These are phyloP conservation scores for Typhlomys cinereus DNA, from an alignment of 2,113 vertebrate species.

Conservation along the genomic window DNA sequence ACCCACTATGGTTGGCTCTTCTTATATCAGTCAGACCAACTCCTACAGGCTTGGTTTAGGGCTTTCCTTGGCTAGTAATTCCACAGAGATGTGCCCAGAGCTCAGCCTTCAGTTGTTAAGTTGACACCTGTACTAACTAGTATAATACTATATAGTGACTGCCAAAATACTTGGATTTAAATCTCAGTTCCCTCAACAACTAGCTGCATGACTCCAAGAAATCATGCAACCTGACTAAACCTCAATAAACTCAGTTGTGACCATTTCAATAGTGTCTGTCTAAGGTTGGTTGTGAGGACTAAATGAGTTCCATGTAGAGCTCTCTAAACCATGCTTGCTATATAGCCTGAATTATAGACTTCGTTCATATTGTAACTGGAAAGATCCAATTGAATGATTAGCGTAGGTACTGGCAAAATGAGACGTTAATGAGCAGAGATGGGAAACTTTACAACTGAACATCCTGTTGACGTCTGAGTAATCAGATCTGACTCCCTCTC, in stretches of 20 bases:
- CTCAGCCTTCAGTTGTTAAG: too few species aligned
- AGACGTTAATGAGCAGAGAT: background rate
- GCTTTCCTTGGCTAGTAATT: too few species aligned
- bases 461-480: background rate
- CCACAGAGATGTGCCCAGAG: too few species aligned
- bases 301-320: background rate
- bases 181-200: background rate
- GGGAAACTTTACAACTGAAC: background rate
- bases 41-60: too few species aligned
- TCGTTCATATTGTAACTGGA: background rate
- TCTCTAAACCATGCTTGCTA: background rate
- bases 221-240: background rate
- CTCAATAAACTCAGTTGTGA: background rate
- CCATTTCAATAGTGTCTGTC: background rate
- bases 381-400: background rate
- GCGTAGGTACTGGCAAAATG: background rate
- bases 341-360: too few species aligned
- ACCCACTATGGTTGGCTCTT: too few species aligned
- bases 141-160: background rate
- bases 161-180: background rate
- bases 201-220: background rate
- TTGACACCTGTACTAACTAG: too few species aligned
- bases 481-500: background rate
- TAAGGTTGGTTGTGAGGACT: background rate
- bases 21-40: too few species aligned